Base-by-base conservation (phyloP, 2,797 vertebrate genomes). In the Anniella stebbinsi region DNA sequence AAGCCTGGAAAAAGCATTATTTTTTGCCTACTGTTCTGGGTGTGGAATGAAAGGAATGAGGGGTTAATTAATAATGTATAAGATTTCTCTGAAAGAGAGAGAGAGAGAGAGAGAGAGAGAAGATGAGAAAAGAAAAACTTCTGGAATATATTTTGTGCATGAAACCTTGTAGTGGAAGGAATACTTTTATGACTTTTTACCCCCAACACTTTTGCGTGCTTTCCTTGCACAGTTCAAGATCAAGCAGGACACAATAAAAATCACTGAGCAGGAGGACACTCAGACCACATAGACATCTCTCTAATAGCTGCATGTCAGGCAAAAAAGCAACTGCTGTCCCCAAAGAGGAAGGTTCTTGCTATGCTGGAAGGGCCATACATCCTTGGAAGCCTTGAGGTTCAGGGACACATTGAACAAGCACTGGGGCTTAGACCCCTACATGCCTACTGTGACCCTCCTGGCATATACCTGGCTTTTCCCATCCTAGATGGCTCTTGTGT, bases 1-100 rank as follows among this genome's bases (percentile, higher is more conserved):
- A 95, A 95, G 95, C 89, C 88, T 95, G 87, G 86, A 77, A 87
- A 93, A 93, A 85, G 33, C 89, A 82, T 92, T 88, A 93, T 17
- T 90, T 66, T 92, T 82, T 76, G 81, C 15, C 3, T 60, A n/a
- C 63, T 92, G 92, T 95, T 95, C 36, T 80, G 90, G 77, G 90
- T 1, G 3, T 17, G 92, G 88, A 95, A 91, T 1, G 45, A 90
- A 89, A 94, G n/a, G 85, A 66, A 92, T 72, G 72, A 87, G 18
- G 80, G 73, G 91, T 95, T 95, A 92, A 95, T 88, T 3, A 92
- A 84, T 48, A 89, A 87, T 76, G 86, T 90, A 48, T 78, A 92
- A 88, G 57, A 82, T 0, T 91, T 92, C 88, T 51, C 25, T n/a
- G n/a, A 86, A 48, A 77, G 15, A 23, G 18, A 54, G 13, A 60